Evolutionary conservation across 1,140 invertebrate species (phyloP).

Genomic region (Orius insidiosus): DNA sequence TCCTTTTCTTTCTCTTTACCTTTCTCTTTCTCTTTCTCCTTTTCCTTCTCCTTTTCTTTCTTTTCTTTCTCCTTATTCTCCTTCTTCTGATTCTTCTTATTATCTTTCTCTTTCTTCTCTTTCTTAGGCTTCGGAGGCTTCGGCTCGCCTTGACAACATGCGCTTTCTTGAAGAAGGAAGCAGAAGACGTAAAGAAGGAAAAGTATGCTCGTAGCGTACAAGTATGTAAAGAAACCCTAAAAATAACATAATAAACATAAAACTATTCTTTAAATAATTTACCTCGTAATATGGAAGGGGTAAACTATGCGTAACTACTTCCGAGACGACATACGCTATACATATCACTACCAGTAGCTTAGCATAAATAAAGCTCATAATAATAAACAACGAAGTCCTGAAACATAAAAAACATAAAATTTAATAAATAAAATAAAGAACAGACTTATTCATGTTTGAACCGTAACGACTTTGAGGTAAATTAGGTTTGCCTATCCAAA

Average conservation of each 20-base stretch:
- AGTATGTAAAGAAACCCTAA: constrained; percentile 93
- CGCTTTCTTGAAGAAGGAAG: constrained; percentile 83
- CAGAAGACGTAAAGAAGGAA: constrained; percentile 94
- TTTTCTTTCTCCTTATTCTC: constrained; percentile 22
- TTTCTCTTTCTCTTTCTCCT: constrained; percentile 18
- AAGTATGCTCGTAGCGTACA: constrained; percentile 85
- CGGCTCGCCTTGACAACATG: constrained; percentile 54
- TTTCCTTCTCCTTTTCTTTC: constrained; percentile 19
- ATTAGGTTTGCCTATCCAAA: too few species aligned
- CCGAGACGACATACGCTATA: constrained; percentile 79
- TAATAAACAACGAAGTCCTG: constrained; percentile 85
- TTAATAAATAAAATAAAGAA: too few species aligned
- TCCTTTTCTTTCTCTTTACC: constrained; percentile 18
- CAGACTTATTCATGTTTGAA: too few species aligned
- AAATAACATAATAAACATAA: constrained; percentile 19
- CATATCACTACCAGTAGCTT: constrained; percentile 80
- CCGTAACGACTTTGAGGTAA: too few species aligned
- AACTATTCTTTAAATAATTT: constrained; percentile 20
- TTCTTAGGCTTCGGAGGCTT: constrained; percentile 49
- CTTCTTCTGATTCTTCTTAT: constrained; percentile 29
- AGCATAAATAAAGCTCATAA: constrained; percentile 85
- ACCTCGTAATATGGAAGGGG: constrained; percentile 76
- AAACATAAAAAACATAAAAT: constrained; percentile 27
- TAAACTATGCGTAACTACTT: constrained; percentile 79
- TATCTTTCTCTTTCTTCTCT: constrained; percentile 32